These are phyloP conservation scores for Dicrurus megarhynchus DNA, from an alignment of 2,113 vertebrate genomes.

Conservation along the genomic window DNA sequence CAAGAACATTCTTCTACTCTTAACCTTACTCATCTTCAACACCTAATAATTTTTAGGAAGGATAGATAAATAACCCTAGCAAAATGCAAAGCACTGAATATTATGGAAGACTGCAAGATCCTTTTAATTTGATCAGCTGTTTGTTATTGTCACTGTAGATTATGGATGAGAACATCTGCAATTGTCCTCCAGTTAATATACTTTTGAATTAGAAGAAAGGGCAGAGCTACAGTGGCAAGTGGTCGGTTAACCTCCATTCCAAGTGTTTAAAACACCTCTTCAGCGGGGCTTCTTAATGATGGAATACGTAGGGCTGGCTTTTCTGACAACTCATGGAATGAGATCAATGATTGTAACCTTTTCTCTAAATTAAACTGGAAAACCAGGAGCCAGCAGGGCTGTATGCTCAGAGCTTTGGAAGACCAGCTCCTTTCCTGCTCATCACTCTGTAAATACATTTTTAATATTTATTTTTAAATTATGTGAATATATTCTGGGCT, in stretches of 20 bases:
- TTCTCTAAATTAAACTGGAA: conserved; percentile 25
- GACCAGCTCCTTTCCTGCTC: background rate
- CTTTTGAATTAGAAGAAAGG: conserved; percentile 1
- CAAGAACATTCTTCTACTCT: background rate
- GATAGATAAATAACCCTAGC: background rate
- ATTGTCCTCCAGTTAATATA: conserved; percentile 17
- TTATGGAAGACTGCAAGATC: background rate
- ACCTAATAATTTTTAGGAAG: background rate
- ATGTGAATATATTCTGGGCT: background rate
- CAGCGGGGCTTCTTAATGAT: background rate
- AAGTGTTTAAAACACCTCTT: background rate
- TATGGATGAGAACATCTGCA: background rate
- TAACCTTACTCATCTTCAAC: background rate
- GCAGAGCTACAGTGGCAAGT: background rate
- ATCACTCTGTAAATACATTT: background rate
- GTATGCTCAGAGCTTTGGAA: background rate
- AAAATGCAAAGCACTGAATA: background rate
- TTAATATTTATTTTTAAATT: background rate
- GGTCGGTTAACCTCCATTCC: background rate
- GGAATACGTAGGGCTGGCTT: background rate
- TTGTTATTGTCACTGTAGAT: conserved; percentile 30
- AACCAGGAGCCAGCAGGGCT: background rate
- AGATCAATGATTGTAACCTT: conserved; percentile 36
- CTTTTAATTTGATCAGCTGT: background rate
- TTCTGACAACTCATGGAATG: background rate